Evolutionary conservation across 2,113 vertebrate species (phyloP), one percentile per base, ranked within the genome.

Genomic region (Nothoprocta perdicaria): DNA sequence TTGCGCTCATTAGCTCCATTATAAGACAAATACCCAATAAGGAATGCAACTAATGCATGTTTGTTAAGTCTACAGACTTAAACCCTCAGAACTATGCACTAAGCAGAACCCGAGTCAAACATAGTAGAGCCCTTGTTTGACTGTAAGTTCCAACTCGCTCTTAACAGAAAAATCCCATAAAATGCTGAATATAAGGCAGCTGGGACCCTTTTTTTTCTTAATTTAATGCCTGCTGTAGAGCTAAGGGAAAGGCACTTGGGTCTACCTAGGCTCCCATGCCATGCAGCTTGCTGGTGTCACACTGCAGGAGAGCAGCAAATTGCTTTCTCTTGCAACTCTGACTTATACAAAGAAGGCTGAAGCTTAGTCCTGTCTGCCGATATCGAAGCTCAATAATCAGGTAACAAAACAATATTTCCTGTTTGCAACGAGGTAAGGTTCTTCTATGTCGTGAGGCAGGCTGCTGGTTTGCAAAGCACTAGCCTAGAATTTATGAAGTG

Each of bases 131-230:
- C 92, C 93, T 93, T 95, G 94, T 95, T 65, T 83, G 72, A 61
- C 68, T 68, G 2, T 2, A 72, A 61, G 40, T 93, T 94, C 91
- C 65, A 95, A n/a, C 52, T 91, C 94, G 92, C 91, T 92, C 88
- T 89, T 86, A 91, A 94, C 78, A 95, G 84, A 45, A 91, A 91
- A 86, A 69, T 93, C 58, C 87, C 85, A 84, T 84, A 89, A 85
- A 96, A 96, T 85, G 82, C 91, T 95, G 72, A 89, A 96, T 85
- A 83, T 12, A 62, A 91, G 81, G 84, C 85, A 89, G 85, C n/a
- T 0, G 1, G 89, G 89, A 78, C 72, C 90, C 82, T 8, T 92
- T 33, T 79, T 58, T 7, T 46, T 77, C 80, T 72, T 61, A n/a
- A 19, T 48, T 46, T 48, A 58, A 43, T 46, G 75, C 61, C 29